These are phyloP conservation scores for Tarsius wallacei DNA, from an alignment of 2,797 vertebrate genomes.

Conservation along the genomic window DNA sequence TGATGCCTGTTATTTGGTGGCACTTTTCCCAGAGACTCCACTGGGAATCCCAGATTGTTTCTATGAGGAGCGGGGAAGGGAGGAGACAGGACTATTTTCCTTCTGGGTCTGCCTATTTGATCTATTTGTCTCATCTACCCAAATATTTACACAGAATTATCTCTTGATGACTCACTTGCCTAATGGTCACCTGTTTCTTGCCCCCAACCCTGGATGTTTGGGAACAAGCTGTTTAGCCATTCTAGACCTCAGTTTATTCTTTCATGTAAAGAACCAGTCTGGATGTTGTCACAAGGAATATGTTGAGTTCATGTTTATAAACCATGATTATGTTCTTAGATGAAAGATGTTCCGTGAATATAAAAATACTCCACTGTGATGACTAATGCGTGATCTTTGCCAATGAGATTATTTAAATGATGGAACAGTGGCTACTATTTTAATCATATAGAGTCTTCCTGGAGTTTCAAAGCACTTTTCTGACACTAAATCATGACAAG, in stretches of 20 bases:
- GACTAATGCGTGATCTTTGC: slow-evolving; percentile 72
- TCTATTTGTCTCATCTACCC: slow-evolving; percentile 60
- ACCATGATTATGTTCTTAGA: slow-evolving; percentile 63
- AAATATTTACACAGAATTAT: slow-evolving; percentile 68
- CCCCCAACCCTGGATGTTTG: neutral
- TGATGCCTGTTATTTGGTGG: neutral
- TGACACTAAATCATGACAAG: neutral
- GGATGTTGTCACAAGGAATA: slow-evolving; percentile 67
- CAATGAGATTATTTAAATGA: slow-evolving; percentile 81
- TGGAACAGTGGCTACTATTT: slow-evolving; percentile 75
- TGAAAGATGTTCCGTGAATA: slow-evolving; percentile 71
- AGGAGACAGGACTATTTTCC: neutral
- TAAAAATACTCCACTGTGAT: slow-evolving; percentile 76
- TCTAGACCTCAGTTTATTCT: slow-evolving; percentile 64
- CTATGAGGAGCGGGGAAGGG: slow-evolving; percentile 6
- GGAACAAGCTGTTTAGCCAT: slow-evolving; percentile 24
- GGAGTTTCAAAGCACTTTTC: slow-evolving; percentile 67
- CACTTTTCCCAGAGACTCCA: neutral
- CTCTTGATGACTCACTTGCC: neutral
- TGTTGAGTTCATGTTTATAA: slow-evolving; percentile 73
- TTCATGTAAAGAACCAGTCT: slow-evolving; percentile 61
- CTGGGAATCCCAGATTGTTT: neutral
- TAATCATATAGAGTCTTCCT: slow-evolving; percentile 53
- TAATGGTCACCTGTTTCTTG: slow-evolving; percentile 27
- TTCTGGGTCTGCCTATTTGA: neutral